Conservation (phyloP, 2,888 invertebrate genomes). For the Thereva nobilitata region DNA sequence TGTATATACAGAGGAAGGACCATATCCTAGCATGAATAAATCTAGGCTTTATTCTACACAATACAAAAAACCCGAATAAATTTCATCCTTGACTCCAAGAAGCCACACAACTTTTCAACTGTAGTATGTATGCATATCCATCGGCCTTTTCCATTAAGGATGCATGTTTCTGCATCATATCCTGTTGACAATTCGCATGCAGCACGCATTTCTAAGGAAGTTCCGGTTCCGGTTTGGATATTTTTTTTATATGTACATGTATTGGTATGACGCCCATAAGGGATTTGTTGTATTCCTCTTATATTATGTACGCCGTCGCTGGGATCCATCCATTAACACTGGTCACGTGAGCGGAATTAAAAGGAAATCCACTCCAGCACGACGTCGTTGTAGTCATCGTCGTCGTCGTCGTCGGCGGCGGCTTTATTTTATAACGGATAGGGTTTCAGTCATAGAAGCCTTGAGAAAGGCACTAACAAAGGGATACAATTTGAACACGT, state of each 20-base stretch:
- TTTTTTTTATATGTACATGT: neutral
- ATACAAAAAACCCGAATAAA: no score
- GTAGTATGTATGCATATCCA: no score
- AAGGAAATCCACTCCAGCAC: constrained; percentile 37
- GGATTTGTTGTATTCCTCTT: constrained; percentile 7
- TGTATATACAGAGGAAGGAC: neutral
- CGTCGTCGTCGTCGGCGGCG: neutral
- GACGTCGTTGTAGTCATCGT: neutral
- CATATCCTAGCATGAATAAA: no score
- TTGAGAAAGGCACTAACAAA: constrained; percentile 11
- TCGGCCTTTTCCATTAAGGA: no score
- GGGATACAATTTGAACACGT: constrained; percentile 48
- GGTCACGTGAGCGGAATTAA: constrained; percentile 42
- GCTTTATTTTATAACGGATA: constrained; percentile 13
- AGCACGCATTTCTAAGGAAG: constrained; percentile 13
- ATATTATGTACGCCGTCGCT: constrained; percentile 4
- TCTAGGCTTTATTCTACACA: no score
- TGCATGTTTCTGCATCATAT: neutral
- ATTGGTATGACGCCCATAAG: constrained; percentile 3
- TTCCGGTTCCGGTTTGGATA: constrained; percentile 24
- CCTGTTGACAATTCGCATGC: constrained; percentile 17
- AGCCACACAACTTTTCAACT: no score
- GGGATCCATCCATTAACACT: constrained; percentile 19
- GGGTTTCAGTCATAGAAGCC: constrained; percentile 24
- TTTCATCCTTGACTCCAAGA: no score